Evolutionary conservation across 2,797 vertebrate species (phyloP).

Genomic region (Gila robusta): DNA sequence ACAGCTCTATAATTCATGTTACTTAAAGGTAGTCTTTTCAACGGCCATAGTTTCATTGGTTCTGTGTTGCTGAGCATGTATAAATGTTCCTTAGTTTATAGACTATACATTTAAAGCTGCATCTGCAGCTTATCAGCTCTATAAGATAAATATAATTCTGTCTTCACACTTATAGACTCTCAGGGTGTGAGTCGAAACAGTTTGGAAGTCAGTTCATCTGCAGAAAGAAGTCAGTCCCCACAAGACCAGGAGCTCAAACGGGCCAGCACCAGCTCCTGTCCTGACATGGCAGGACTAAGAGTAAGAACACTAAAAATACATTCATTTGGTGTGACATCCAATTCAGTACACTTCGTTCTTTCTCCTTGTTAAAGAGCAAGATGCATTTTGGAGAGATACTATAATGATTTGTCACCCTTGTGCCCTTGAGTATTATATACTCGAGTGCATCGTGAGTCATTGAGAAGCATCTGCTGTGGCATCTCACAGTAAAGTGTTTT

Average conservation of each 20-base stretch:
- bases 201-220: not conserved
- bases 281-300: conserved; percentile 79
- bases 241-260: conserved; percentile 52
- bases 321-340: not conserved
- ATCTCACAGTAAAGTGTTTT: not conserved
- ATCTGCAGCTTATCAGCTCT: not conserved
- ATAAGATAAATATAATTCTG: not conserved
- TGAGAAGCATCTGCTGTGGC: conserved; percentile 6
- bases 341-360: not conserved
- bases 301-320: conserved; percentile 62
- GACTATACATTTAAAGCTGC: not conserved
- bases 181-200: not conserved
- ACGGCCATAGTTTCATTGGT: not conserved
- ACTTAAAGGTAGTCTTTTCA: not conserved
- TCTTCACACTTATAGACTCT: conserved; percentile 23
- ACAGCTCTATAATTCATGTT: not conserved
- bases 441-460: not conserved
- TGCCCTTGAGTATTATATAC: not conserved
- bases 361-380: not conserved
- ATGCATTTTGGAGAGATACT: not conserved
- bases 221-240: conserved; percentile 60
- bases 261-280: conserved; percentile 73
- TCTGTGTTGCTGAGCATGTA: not conserved
- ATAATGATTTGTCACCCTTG: not conserved
- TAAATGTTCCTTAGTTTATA: conserved; percentile 7